These are phyloP conservation scores for Idaea biselata DNA, from an alignment of 2,888 invertebrate genomes.

Conservation along the genomic window DNA sequence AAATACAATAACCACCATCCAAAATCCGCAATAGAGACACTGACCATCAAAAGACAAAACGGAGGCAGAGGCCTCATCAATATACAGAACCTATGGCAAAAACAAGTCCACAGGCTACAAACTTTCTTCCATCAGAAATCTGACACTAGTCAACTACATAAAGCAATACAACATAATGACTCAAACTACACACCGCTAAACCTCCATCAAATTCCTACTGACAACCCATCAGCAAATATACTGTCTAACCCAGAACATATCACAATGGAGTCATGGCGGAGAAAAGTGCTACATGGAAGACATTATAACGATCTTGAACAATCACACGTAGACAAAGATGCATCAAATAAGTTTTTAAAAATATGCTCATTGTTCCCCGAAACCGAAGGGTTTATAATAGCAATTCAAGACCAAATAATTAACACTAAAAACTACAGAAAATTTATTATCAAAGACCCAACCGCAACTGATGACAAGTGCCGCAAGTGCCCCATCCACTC, in stretches of 20 bases:
- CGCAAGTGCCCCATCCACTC: background rate
- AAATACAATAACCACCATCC: constrained; percentile 10
- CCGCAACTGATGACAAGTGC: background rate
- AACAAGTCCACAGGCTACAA: background rate
- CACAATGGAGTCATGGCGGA: constrained; percentile 1
- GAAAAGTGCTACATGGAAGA: background rate
- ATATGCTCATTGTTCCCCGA: constrained; percentile 22
- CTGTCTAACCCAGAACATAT: background rate
- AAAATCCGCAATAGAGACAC: constrained; percentile 11
- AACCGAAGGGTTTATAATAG: constrained; percentile 28
- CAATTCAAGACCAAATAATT: constrained; percentile 44
- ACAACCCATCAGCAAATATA: background rate
- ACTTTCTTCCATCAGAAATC: background rate
- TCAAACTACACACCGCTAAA: background rate
- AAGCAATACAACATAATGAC: background rate
- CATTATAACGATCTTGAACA: constrained; percentile 18
- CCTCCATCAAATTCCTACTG: background rate
- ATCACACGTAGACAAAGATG: constrained; percentile 13
- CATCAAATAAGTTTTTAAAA: constrained; percentile 20
- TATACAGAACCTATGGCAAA: constrained; percentile 4
- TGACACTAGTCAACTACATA: background rate
- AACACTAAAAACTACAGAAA: constrained; percentile 10
- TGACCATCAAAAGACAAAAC: constrained; percentile 10
- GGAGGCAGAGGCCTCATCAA: constrained; percentile 12
- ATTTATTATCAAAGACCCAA: background rate